These are phyloP conservation scores for Xylota sylvarum DNA, from an alignment of 2,888 invertebrate genomes.

Conservation along the genomic window DNA sequence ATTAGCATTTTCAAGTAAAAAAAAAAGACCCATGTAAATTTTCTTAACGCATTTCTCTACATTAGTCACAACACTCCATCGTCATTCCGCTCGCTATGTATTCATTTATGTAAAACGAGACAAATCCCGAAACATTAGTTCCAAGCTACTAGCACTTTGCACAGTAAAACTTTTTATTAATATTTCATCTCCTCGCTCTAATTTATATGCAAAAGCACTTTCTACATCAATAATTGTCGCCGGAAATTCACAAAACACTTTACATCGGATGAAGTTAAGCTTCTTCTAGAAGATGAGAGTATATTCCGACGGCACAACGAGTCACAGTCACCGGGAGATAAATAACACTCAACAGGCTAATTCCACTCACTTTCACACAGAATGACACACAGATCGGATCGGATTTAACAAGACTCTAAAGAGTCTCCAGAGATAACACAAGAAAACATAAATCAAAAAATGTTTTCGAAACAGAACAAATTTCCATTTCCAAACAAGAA, in stretches of 20 bases:
- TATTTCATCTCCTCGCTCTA: neutral
- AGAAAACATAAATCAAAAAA: conserved; percentile 25
- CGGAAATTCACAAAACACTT: neutral
- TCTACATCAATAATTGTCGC: neutral
- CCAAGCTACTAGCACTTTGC: neutral
- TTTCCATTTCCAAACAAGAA: neutral
- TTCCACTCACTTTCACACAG: neutral
- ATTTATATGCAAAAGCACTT: neutral
- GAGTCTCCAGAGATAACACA: neutral
- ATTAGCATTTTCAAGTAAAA: no score
- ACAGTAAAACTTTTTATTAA: neutral
- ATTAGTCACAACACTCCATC: no score
- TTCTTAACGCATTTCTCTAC: no score
- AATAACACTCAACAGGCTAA: conserved; percentile 5
- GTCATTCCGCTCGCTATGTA: no score
- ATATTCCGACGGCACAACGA: neutral
- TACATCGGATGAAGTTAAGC: neutral
- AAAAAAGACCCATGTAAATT: no score
- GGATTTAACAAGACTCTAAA: conserved; percentile 5
- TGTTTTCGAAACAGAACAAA: conserved; percentile 10
- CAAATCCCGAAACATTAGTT: no score
- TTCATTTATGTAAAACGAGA: no score
- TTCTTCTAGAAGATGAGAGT: neutral
- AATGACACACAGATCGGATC: neutral
- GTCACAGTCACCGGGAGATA: neutral